A percentile compares a stretch with the other conserved stretches of the same genome.
These are phyloP conservation scores for Drosophila stalkeri DNA, from an alignment of 2,888 invertebrate genomes.

Conservation along the genomic window DNA sequence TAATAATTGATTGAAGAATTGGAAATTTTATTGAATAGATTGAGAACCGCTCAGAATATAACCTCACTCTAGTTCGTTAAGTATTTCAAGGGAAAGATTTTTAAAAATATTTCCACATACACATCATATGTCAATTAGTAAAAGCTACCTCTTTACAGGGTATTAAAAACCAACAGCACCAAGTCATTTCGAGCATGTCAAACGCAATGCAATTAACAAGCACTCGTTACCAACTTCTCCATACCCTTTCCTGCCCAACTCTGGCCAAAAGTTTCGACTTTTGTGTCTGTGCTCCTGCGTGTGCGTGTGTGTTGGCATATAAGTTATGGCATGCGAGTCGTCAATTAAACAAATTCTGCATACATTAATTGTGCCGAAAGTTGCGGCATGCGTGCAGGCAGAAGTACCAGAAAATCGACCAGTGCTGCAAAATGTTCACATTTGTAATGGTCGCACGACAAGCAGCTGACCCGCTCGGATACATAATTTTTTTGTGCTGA, in stretches of 20 bases:
- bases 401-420: conserved; percentile 33
- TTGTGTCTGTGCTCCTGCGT: background rate
- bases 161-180: conserved; percentile 20
- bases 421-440: conserved; percentile 49
- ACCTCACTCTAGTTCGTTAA: no score
- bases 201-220: conserved; percentile 57
- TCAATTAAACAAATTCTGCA: conserved; percentile 80
- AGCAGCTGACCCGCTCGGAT: conserved; percentile 52
- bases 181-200: conserved; percentile 17
- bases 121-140: background rate
- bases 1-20: no score
- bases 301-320: conserved; percentile 20
- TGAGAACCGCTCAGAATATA: no score
- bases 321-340: conserved; percentile 72
- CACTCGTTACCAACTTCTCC: conserved; percentile 25
- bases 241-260: background rate
- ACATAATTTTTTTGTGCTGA: conserved; percentile 54
- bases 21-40: no score
- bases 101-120: no score
- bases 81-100: no score
- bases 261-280: background rate
- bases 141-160: conserved; percentile 2
- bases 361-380: conserved; percentile 77
- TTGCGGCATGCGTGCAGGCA: conserved; percentile 47
- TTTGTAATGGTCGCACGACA: conserved; percentile 58